A percentile compares a stretch with the other conserved stretches of the same genome.
Conservation (phyloP, 2,888 invertebrate species). For the Dyspetes luteomarginatus region DNA sequence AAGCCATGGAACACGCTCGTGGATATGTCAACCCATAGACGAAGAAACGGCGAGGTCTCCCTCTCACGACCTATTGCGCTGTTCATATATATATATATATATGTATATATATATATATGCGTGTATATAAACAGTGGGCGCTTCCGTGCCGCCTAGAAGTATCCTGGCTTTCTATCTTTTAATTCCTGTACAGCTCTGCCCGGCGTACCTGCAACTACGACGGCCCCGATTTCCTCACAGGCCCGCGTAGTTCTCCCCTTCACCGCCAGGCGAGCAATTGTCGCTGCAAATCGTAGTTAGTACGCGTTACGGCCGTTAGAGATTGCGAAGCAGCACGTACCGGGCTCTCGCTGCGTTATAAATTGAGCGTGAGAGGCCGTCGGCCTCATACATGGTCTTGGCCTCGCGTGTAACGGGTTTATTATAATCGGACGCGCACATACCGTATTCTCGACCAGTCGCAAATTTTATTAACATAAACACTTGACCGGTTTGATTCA, state of each 20-base stretch:
- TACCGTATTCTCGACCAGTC: too few relatives aligned
- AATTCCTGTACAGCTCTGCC: background rate
- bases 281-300: background rate
- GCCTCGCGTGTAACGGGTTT: too few relatives aligned
- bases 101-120: background rate
- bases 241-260: background rate
- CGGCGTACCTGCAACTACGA: background rate
- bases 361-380: background rate
- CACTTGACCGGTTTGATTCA: too few relatives aligned
- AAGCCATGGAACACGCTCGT: constrained; percentile 76
- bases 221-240: background rate
- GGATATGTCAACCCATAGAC: constrained; percentile 68
- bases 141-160: too few relatives aligned
- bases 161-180: too few relatives aligned
- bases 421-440: too few relatives aligned
- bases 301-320: background rate
- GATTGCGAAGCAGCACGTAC: background rate
- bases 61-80: constrained; percentile 1
- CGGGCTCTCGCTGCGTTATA: background rate
- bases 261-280: background rate
- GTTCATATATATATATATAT: background rate
- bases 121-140: too few relatives aligned
- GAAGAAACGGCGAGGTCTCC: constrained; percentile 17
- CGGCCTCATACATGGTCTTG: too few relatives aligned
- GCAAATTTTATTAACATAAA: too few relatives aligned